Evolutionary conservation across 2,797 vertebrate species (phyloP).

Genomic region (Hafferia zeledoni): DNA sequence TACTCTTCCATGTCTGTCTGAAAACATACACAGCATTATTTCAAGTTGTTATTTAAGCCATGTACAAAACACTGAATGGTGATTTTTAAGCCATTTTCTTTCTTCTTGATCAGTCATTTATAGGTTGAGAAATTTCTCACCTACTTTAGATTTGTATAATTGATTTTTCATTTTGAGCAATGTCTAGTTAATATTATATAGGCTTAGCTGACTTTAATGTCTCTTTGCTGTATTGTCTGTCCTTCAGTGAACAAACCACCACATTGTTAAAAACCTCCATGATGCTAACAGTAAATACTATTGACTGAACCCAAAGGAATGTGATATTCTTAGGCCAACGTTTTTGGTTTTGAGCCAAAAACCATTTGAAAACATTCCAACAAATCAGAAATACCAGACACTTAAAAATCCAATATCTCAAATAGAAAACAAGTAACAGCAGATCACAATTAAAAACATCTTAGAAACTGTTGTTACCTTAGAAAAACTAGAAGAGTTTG

Average conservation of each 20-base stretch:
- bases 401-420: background rate
- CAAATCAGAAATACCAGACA: constrained; percentile 8
- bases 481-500: background rate
- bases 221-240: background rate
- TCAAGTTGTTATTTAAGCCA: background rate
- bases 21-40: background rate
- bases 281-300: background rate
- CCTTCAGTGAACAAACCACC: background rate
- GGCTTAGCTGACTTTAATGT: background rate
- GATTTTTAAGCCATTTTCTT: background rate
- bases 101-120: background rate
- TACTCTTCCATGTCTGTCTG: background rate
- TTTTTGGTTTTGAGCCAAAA: background rate
- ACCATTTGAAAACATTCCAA: background rate
- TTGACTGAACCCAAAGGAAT: background rate
- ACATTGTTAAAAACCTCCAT: background rate
- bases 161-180: background rate
- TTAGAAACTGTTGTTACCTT: background rate
- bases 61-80: background rate
- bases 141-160: background rate
- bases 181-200: background rate
- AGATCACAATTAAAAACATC: background rate
- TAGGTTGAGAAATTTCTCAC: background rate
- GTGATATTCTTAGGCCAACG: background rate
- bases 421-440: background rate